Percentiles rank a stretch among this genome's conserved stretches.
Evolutionary conservation across 1,140 invertebrate species (phyloP).

Genomic region (Drosophila kurseongensis): DNA sequence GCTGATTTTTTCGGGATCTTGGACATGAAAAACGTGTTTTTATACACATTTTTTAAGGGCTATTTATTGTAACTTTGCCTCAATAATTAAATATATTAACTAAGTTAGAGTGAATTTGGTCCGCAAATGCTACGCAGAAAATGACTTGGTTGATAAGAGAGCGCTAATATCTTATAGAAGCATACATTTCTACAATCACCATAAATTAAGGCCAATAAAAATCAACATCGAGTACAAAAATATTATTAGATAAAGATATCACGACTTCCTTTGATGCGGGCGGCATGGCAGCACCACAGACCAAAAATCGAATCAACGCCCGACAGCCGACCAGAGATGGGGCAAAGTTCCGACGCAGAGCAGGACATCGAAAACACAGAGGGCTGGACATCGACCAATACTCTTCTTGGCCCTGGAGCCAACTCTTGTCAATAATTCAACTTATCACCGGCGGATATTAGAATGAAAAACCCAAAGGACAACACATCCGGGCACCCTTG

Average conservation of each 20-base stretch:
- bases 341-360: constrained; percentile 22
- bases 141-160: not conserved
- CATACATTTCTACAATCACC: constrained; percentile 20
- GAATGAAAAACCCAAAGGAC: constrained; percentile 74
- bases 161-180: constrained; percentile 4
- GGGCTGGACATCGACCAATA: constrained; percentile 40
- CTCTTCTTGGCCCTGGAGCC: constrained; percentile 10
- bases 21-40: no score
- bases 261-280: constrained; percentile 59
- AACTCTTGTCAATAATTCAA: constrained; percentile 77
- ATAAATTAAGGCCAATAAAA: constrained; percentile 51
- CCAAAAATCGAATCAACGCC: constrained; percentile 70
- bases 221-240: constrained; percentile 32
- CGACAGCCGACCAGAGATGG: constrained; percentile 17
- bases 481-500: constrained; percentile 73
- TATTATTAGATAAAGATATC: constrained; percentile 73
- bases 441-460: constrained; percentile 84
- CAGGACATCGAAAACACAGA: constrained; percentile 27
- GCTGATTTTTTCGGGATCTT: no score
- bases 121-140: not conserved
- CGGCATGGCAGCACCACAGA: constrained; percentile 22
- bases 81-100: no score
- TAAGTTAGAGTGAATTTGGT: no score
- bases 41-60: no score
- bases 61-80: no score